Conservation (phyloP, 2,113 vertebrate genomes). For the Ginglymostoma cirratum region DNA sequence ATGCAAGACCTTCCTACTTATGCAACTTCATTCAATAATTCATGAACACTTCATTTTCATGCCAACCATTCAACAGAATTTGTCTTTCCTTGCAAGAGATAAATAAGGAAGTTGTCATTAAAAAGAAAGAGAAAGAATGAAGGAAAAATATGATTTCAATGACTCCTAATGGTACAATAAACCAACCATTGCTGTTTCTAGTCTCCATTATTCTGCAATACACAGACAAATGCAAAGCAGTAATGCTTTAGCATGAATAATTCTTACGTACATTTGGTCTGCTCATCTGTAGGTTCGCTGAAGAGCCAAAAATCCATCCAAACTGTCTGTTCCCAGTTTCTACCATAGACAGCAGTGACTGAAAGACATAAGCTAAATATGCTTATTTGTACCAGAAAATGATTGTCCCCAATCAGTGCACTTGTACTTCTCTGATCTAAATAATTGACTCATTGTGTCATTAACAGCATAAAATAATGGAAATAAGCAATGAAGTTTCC, state of each 20-base stretch:
- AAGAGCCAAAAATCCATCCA: background rate
- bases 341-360: background rate
- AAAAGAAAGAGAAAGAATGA: background rate
- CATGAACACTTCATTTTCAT: background rate
- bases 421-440: background rate
- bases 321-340: background rate
- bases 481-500: conserved; percentile 49
- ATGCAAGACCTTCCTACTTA: background rate
- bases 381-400: background rate
- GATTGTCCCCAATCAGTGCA: background rate
- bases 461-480: background rate
- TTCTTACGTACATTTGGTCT: background rate
- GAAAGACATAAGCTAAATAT: background rate
- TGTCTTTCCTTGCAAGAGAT: background rate
- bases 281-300: background rate
- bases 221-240: background rate
- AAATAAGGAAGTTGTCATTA: background rate
- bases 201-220: background rate
- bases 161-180: background rate
- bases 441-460: background rate
- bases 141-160: background rate
- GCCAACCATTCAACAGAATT: background rate
- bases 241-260: background rate
- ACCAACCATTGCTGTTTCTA: background rate
- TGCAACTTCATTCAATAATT: background rate